phyloP scores from a whole-genome alignment of 2,113 vertebrate genomes.

The Alouatta palliata region DNA sequence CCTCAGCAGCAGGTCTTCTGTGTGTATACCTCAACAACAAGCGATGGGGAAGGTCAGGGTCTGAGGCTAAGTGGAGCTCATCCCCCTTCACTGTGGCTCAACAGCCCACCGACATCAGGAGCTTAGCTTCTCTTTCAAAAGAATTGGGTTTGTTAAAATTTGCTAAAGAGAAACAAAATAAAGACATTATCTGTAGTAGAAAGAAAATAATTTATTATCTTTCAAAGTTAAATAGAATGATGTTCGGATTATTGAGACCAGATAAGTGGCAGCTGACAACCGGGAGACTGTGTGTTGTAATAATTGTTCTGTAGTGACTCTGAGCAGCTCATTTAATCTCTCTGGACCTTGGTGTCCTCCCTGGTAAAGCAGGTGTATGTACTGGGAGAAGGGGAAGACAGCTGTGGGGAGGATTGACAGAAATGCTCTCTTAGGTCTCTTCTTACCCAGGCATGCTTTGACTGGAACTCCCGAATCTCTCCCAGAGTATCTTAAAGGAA shows the following conservation, averaged over 20 bases:
- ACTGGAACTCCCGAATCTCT: background rate
- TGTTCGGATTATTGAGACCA: background rate
- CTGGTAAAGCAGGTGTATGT: background rate
- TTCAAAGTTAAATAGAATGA: background rate
- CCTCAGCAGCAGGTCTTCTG: background rate
- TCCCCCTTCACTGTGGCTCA: background rate
- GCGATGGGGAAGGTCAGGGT: background rate
- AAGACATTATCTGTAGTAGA: background rate
- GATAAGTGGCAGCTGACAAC: background rate
- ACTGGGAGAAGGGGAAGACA: too few relatives aligned
- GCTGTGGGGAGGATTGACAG: background rate
- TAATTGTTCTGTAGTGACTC: background rate
- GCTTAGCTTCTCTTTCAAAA: background rate
- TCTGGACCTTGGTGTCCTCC: background rate
- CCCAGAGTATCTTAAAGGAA: background rate
- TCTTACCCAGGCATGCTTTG: background rate
- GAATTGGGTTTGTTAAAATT: background rate
- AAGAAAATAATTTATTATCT: conserved; percentile 26
- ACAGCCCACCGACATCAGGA: background rate
- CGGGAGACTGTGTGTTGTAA: background rate
- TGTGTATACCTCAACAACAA: background rate
- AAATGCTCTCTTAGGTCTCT: background rate
- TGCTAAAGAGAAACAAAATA: conserved; percentile 9
- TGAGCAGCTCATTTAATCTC: background rate
- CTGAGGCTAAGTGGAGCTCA: background rate